Conservation (phyloP, 2,888 invertebrate species). For the Alviniconcha strummeri region DNA sequence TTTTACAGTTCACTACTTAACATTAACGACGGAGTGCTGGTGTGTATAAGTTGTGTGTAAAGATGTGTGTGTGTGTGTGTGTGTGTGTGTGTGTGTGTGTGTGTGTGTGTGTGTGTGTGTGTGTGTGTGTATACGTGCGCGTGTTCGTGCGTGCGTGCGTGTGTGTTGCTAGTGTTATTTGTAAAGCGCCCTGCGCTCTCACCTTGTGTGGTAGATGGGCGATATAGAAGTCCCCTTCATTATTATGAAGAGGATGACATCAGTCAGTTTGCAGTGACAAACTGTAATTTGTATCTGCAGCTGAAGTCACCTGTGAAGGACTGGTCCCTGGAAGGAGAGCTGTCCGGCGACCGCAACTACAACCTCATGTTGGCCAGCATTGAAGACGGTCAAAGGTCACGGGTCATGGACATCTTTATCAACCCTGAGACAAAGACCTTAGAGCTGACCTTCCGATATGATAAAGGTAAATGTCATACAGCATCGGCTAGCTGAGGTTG, state of each 20-base stretch:
- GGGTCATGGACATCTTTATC: slow-evolving; percentile 39
- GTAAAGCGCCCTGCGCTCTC: too few species aligned
- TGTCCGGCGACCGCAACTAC: slow-evolving; percentile 25
- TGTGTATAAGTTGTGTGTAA: too few species aligned
- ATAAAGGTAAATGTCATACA: slow-evolving; percentile 42
- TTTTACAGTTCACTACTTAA: too few species aligned
- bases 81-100: not conserved
- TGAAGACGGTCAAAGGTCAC: slow-evolving; percentile 35
- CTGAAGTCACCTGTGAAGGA: slow-evolving; percentile 29
- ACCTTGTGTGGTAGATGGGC: too few species aligned
- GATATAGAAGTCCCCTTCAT: too few species aligned
- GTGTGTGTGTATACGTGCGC: not conserved
- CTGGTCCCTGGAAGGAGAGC: slow-evolving; percentile 23
- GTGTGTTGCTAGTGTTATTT: not conserved
- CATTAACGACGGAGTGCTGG: too few species aligned
- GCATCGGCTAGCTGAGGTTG: too few species aligned
- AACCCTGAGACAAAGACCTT: slow-evolving; percentile 41
- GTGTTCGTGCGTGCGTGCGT: not conserved
- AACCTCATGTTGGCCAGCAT: slow-evolving; percentile 36
- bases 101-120: not conserved
- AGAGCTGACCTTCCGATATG: slow-evolving; percentile 47
- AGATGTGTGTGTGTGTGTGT: not conserved
- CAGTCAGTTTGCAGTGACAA: too few species aligned
- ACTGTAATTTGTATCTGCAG: not conserved
- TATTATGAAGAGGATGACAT: too few species aligned